Percentiles rank a stretch among this genome's conserved stretches.
Conservation (phyloP, 2,888 invertebrate genomes). For the Meloe dianella region DNA sequence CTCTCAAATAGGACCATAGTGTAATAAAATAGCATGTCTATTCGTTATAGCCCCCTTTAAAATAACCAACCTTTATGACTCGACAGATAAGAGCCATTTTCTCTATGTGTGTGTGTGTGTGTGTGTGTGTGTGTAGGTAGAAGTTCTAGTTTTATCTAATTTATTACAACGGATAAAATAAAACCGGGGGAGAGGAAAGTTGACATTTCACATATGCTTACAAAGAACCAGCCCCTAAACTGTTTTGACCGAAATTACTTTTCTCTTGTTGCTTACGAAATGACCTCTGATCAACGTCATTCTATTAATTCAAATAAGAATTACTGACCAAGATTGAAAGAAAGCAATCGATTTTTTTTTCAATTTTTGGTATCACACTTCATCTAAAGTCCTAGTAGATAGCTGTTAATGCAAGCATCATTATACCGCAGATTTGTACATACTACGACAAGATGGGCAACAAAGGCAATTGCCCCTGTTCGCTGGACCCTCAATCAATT, state of each 20-base stretch:
- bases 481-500: too few relatives aligned
- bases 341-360: too few relatives aligned
- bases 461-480: too few relatives aligned
- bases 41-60: not conserved
- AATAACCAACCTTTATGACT: not conserved
- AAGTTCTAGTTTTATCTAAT: slow-evolving; percentile 5
- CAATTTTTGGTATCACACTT: too few relatives aligned
- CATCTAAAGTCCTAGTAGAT: too few relatives aligned
- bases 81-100: not conserved
- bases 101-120: not conserved
- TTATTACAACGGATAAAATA: not conserved
- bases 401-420: too few relatives aligned
- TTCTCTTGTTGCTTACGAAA: too few relatives aligned
- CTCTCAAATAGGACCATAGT: not conserved
- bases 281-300: too few relatives aligned
- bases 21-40: not conserved
- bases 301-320: too few relatives aligned
- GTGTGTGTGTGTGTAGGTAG: not conserved
- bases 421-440: too few relatives aligned
- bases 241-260: not conserved
- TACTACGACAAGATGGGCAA: too few relatives aligned
- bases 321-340: too few relatives aligned
- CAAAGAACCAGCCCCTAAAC: not conserved
- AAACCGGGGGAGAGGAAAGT: not conserved
- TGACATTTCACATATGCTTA: not conserved